A percentile compares a stretch with the other conserved stretches of the same genome.
Evolutionary conservation across 1,140 invertebrate species (phyloP).

Genomic region (Carposina sasakii): DNA sequence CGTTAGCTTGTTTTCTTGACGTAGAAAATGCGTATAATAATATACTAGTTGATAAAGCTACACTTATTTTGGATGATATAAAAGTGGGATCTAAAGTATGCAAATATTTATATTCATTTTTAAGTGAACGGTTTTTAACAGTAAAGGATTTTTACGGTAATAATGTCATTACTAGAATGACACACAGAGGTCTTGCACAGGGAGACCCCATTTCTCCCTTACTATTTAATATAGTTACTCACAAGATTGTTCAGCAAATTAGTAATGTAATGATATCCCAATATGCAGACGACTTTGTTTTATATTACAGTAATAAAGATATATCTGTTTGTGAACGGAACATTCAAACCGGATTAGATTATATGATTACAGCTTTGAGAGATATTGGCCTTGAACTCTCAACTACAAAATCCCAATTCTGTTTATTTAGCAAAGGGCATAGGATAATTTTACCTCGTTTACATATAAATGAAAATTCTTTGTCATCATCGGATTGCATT

Average conservation of each 20-base stretch:
- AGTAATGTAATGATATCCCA: background rate
- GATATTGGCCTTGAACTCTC: background rate
- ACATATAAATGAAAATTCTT: background rate
- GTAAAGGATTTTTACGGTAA: background rate
- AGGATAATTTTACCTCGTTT: too few relatives aligned
- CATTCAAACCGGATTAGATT: background rate
- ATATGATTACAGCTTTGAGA: background rate
- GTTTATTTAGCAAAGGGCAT: background rate
- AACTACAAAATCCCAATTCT: background rate
- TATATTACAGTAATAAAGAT: background rate
- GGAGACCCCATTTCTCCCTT: background rate
- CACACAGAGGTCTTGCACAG: background rate
- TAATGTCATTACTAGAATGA: background rate
- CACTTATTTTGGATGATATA: constrained; percentile 4
- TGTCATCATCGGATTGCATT: background rate
- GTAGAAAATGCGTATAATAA: constrained; percentile 25
- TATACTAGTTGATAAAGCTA: background rate
- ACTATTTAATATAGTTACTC: background rate
- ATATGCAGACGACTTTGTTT: constrained; percentile 2
- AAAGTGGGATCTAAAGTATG: constrained; percentile 6
- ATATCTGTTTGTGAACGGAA: background rate
- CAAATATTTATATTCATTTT: constrained; percentile 14
- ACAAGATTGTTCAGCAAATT: background rate
- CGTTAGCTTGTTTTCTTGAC: constrained; percentile 17
- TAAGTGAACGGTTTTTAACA: constrained; percentile 8